phyloP scores from a whole-genome alignment of 2,888 invertebrate genomes.

The Diogma glabrata region DNA sequence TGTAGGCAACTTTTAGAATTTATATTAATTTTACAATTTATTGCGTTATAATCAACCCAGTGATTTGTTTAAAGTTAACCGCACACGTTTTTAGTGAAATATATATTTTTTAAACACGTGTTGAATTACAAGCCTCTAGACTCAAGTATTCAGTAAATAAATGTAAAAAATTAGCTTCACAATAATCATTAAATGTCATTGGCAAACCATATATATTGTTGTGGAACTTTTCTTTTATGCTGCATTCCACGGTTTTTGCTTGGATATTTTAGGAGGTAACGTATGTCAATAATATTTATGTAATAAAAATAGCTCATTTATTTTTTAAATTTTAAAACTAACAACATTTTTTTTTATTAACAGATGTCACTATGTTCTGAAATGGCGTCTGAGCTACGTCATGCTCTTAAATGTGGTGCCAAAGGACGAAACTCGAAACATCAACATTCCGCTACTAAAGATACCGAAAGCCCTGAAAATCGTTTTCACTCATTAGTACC shows the following conservation, averaged over 20 bases:
- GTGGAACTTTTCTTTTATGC: background rate
- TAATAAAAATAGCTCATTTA: background rate
- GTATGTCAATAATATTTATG: background rate
- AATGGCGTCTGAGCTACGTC: conserved; percentile 60
- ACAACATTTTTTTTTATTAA: too few relatives aligned
- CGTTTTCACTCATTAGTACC: conserved; percentile 16
- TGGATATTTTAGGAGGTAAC: background rate
- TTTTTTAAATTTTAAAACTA: background rate
- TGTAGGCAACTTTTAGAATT: too few relatives aligned
- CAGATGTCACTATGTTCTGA: conserved; percentile 62
- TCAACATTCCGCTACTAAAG: conserved; percentile 7
- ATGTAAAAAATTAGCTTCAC: too few relatives aligned
- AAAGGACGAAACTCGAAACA: conserved; percentile 6
- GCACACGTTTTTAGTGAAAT: too few relatives aligned
- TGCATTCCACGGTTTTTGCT: background rate
- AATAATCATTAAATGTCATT: too few relatives aligned
- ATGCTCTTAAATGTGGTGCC: conserved; percentile 47
- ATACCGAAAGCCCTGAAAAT: conserved; percentile 10
- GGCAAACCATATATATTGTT: too few relatives aligned
- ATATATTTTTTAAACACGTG: too few relatives aligned
- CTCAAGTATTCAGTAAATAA: too few relatives aligned
- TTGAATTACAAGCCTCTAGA: too few relatives aligned
- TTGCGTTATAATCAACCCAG: too few relatives aligned
- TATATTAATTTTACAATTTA: too few relatives aligned
- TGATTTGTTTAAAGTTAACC: too few relatives aligned